These are phyloP conservation scores for Shargacucullia verbasci DNA, from an alignment of 2,888 invertebrate genomes.

Conservation along the genomic window DNA sequence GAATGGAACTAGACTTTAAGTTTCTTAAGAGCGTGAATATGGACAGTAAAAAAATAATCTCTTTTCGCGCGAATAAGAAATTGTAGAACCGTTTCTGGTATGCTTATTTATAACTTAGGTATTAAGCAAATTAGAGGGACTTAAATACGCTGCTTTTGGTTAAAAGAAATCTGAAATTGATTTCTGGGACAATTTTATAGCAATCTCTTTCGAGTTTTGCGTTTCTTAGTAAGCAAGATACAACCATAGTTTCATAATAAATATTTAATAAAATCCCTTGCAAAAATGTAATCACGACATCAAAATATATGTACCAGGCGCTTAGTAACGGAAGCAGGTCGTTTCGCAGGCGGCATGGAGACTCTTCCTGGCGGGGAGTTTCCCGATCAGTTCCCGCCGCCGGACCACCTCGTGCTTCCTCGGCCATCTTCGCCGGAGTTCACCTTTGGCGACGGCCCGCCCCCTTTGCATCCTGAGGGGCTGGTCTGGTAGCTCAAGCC, in stretches of 20 bases:
- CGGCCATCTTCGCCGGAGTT: slow-evolving; percentile 94
- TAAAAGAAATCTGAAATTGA: too few species aligned
- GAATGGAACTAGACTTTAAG: slow-evolving; percentile 19
- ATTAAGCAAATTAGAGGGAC: too few species aligned
- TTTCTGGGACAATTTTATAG: too few species aligned
- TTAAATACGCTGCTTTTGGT: too few species aligned
- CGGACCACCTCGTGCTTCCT: slow-evolving; percentile 91
- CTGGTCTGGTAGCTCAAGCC: slow-evolving; percentile 89
- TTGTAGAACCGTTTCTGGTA: slow-evolving; percentile 1
- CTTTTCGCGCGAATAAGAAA: slow-evolving; percentile 20
- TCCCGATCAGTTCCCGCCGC: slow-evolving; percentile 89
- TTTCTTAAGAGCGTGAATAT: slow-evolving; percentile 33
- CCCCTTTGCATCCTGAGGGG: slow-evolving; percentile 86
- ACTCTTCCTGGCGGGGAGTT: slow-evolving; percentile 84
- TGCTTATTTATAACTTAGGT: too few species aligned
- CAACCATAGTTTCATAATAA: too few species aligned
- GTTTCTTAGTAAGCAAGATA: too few species aligned
- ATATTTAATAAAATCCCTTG: background rate
- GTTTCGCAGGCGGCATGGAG: slow-evolving; percentile 93
- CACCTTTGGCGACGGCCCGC: slow-evolving; percentile 89
- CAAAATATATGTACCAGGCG: slow-evolving; percentile 50
- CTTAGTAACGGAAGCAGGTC: slow-evolving; percentile 91
- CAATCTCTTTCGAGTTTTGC: too few species aligned
- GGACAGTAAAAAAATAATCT: slow-evolving; percentile 20
- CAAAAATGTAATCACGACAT: slow-evolving; percentile 1